Evolutionary conservation across 2,888 invertebrate genomes (phyloP), one percentile per base, ranked within the genome.

Genomic region (Asteroscopus sphinx): DNA sequence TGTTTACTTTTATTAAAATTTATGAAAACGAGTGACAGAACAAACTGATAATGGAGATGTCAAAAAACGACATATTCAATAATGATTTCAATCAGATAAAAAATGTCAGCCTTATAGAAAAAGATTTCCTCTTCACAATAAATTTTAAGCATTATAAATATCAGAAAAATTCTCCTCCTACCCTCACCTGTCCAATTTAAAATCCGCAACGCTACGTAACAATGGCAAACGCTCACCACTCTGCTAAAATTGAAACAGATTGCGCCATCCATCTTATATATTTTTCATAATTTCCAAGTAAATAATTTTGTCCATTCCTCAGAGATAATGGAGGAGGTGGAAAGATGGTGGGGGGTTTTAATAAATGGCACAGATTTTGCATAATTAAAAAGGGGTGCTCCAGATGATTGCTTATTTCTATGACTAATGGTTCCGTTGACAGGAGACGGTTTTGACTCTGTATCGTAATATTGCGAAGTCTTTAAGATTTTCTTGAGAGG

Each of bases 321-420:
- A 69, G 65, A 81, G 75, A 83, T 80, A 84, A 82, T 79, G 69
- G 72, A 73, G 70, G 65, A 46, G 53, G 48, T 15, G 51, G 39
- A 60, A 35, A 46, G 39, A 21, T 32, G 52, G 67, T 68, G 70
- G 42, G 30, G 49, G 33, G 55, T 44, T 69, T 72, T 83, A 88
- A 90, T 87, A 84, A 89, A 90, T 88, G 88, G 84, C 83, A 87
- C 88, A 89, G 89, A 93, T 93, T 92, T 92, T 89, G 87, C 89
- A 92, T 92, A 92, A 93, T 92, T 93, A 93, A 92, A 92, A 92
- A 88, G 89, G 90, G 89, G 86, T 86, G 84, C 80, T 81, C 73
- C 78, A 85, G 84, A 88, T 86, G 89, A 92, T 91, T 91, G 87
- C 90, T 86, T 89, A 88, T 90, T 91, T 87, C 85, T 84, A 88